Evolutionary conservation across 2,113 vertebrate species (phyloP), one percentile per base, ranked within the genome.

Genomic region (Dunckerocampus dactyliophorus): DNA sequence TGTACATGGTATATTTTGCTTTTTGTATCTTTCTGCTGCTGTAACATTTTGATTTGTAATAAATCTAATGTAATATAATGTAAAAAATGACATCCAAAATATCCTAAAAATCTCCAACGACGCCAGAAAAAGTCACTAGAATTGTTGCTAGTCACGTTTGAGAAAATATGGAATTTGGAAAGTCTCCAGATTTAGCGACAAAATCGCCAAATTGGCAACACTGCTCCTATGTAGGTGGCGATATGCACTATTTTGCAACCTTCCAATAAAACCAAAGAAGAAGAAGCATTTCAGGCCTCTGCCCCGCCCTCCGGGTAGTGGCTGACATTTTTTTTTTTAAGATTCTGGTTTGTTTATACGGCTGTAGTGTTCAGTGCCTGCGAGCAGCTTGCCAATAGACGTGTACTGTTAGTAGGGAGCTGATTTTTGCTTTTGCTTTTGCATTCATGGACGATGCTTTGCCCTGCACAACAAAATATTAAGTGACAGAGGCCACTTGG

Each of bases 241-340:
- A 39, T 37, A 16, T 37, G 31, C 3, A 21, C 39, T 11, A 49
- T 16, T 4, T 47, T 47, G n/a, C 20, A 19, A 21, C 8, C 8
- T 9, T 3, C 10, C 19, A 13, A 20, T 10, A 2, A 17, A 8
- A 43, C 17, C 7, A 58, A 1, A 7, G 50, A 1, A 8, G 59
- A 84, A 72, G 62, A 81, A 83, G 75, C 75, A 58, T 12, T 2
- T 11, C 14, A 4, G 52, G 17, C 13, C 45, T 6, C 39, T 2
- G 79, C 79, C 79, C 82, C 83, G 76, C 81, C 85, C 70, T 77
- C 79, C 62, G 72, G 67, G 58, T 71, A 47, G 53, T 71, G 57
- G 48, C 17, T 67, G 28, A 43, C 24, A 69, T 81, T 56, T 84
- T 15, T 75, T 65, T 69, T 69, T 71, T 47, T 42, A 15, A 65